Evolutionary conservation across 2,113 vertebrate genomes (phyloP), one percentile per base, ranked within the genome.

Genomic region (Tylochromis polylepis): DNA sequence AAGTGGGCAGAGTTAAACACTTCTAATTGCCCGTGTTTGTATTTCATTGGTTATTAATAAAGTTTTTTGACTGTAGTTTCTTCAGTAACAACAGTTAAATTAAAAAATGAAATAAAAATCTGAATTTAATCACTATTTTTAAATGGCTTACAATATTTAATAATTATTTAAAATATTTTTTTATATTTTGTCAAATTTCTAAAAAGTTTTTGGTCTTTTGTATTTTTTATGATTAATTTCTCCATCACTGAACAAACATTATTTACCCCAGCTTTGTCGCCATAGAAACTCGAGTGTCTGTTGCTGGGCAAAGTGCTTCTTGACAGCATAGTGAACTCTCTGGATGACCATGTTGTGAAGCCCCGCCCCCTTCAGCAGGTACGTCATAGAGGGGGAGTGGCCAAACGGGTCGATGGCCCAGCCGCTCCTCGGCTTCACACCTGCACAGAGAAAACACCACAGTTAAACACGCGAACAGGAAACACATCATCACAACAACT

Each of bases 321-420:
- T 99, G 86, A 99, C 0, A 3, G 97, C 93, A 89, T 99, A 99
- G 95, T 99, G 98, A 70, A 98, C 70, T 67, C 98, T 96, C 87
- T 99, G 98, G 95, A 99, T 97, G 57, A 99, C 95, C 97, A 98
- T 98, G 90, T 94, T 96, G 38, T 93, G 96, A 90, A 99, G 95
- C 84, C 98, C 98, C 51, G 98, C 85, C 10, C 96, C 96, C 89
- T 97, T 98, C 81, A 99, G 93, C 89, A 99, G 94, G 89, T 99
- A 99, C 20, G 98, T 93, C 97, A 98, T 98, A 5, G 98, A 98
- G 82, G 98, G 97, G 88, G 97, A 97, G 95, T 97, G 96, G 62
- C 98, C 98, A 91, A 99, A 99, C 1, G 98, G 98, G 94, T 99
- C 98, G 11, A 99, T 1, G 10, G 98, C 93, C 98, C 98, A 99